phyloP scores from a whole-genome alignment of 2,888 invertebrate species.

The Cataglyphis cursor region DNA sequence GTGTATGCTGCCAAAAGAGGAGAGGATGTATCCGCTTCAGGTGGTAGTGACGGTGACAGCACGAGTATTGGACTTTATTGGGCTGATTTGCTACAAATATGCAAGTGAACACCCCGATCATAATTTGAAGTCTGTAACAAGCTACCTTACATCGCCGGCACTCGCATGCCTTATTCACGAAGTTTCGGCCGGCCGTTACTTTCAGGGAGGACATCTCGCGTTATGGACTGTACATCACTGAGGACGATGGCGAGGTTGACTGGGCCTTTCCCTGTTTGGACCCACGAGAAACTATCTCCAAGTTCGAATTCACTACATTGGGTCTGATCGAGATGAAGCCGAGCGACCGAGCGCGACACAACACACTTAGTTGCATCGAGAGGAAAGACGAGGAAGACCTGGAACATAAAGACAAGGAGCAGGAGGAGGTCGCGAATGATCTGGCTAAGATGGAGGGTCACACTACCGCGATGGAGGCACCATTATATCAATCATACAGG shows the following conservation, averaged over 20 bases:
- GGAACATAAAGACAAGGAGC: conserved; percentile 79
- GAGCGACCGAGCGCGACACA: conserved; percentile 85
- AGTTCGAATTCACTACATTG: conserved; percentile 96
- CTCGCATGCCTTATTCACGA: neutral
- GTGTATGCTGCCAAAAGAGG: conserved; percentile 94
- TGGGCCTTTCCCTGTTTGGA: conserved; percentile 97
- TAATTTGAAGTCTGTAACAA: conserved; percentile 82
- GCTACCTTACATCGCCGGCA: neutral
- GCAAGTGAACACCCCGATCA: conserved; percentile 86
- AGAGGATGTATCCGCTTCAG: conserved; percentile 94
- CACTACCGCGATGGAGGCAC: conserved; percentile 94
- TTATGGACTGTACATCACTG: conserved; percentile 97
- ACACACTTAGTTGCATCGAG: conserved; percentile 80
- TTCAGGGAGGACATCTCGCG: conserved; percentile 88
- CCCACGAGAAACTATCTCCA: conserved; percentile 94
- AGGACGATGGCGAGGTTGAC: conserved; percentile 98
- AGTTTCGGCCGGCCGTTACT: conserved; percentile 31
- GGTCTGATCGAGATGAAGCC: conserved; percentile 93
- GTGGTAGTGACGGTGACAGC: conserved; percentile 94
- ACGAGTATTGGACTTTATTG: conserved; percentile 96
- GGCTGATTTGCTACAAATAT: conserved; percentile 96
- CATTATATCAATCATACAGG: conserved; percentile 92
- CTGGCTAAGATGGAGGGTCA: conserved; percentile 91
- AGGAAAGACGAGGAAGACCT: conserved; percentile 85
- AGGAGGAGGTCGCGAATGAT: conserved; percentile 87